Percentiles rank a stretch among this genome's conserved stretches.
Conservation (phyloP, 2,113 vertebrate genomes). For the Psilopsiagon aurifrons region DNA sequence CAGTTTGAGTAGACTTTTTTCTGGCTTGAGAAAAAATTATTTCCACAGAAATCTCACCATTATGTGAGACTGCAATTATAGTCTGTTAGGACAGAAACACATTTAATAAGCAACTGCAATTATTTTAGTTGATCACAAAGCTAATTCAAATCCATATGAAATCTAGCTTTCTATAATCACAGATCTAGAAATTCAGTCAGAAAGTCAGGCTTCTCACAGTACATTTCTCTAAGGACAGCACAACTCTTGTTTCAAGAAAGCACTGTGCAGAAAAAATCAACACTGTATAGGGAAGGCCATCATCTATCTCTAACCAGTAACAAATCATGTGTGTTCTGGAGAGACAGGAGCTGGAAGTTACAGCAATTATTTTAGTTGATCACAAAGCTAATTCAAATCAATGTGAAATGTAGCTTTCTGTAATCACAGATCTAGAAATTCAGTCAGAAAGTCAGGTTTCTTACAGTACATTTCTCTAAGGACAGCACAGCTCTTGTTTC, state of each 20-base stretch:
- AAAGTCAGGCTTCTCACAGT: not conserved
- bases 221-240: not conserved
- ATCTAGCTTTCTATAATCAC: not conserved
- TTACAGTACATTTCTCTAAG: not conserved
- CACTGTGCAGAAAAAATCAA: fast-evolving
- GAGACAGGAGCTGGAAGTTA: not conserved
- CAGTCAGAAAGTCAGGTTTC: not conserved
- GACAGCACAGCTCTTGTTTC: not conserved
- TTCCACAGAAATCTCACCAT: not conserved
- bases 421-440: not conserved
- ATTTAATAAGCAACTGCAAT: not conserved
- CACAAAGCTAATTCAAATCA: not conserved
- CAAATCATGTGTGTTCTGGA: not conserved
- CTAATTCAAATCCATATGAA: not conserved
- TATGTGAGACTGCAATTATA: not conserved
- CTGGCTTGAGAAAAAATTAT: not conserved
- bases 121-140: not conserved
- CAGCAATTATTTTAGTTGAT: not conserved
- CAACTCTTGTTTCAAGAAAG: not conserved
- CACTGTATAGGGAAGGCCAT: not conserved
- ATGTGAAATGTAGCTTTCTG: not conserved
- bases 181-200: not conserved
- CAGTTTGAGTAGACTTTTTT: not conserved
- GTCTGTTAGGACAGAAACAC: not conserved
- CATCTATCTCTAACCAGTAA: not conserved